A percentile compares a stretch with the other conserved stretches of the same genome.
Evolutionary conservation across 2,888 invertebrate genomes (phyloP).

Genomic region (Pemphredon lugubris): DNA sequence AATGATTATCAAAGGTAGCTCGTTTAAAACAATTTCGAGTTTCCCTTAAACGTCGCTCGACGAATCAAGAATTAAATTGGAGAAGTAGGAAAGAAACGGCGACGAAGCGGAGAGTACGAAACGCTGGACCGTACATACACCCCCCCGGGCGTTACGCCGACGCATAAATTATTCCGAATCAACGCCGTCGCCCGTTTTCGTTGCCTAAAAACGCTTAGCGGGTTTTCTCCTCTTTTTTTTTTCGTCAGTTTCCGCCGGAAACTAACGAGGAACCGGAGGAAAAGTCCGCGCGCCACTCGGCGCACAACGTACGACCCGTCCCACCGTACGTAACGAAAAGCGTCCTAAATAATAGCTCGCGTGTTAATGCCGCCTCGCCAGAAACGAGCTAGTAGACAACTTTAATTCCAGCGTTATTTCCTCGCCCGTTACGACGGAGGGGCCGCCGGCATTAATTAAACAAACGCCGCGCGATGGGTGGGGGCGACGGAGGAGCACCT

Average conservation of each 20-base stretch:
- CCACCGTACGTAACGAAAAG: background rate
- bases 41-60: too few species aligned
- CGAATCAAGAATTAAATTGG: too few species aligned
- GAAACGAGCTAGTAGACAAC: constrained; percentile 1
- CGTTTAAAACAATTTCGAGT: too few species aligned
- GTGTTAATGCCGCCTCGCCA: background rate
- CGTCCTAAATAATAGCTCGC: constrained; percentile 16
- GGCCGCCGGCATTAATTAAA: constrained; percentile 59
- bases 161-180: constrained; percentile 29
- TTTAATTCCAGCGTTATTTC: constrained; percentile 25
- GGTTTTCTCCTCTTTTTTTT: too few species aligned
- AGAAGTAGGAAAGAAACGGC: too few species aligned
- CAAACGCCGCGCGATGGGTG: constrained; percentile 54
- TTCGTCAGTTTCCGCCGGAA: too few species aligned
- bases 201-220: too few species aligned
- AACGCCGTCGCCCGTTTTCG: background rate
- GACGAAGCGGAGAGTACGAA: too few species aligned
- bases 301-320: too few species aligned
- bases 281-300: too few species aligned
- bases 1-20: background rate
- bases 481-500: constrained; percentile 11
- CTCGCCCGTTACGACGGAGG: background rate
- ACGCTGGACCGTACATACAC: too few species aligned
- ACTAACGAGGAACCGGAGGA: too few species aligned
- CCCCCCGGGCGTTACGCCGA: background rate